Percentiles rank a stretch among this genome's conserved stretches.
phyloP scores from a whole-genome alignment of 2,797 vertebrate species.

The Sebastes cheni region DNA sequence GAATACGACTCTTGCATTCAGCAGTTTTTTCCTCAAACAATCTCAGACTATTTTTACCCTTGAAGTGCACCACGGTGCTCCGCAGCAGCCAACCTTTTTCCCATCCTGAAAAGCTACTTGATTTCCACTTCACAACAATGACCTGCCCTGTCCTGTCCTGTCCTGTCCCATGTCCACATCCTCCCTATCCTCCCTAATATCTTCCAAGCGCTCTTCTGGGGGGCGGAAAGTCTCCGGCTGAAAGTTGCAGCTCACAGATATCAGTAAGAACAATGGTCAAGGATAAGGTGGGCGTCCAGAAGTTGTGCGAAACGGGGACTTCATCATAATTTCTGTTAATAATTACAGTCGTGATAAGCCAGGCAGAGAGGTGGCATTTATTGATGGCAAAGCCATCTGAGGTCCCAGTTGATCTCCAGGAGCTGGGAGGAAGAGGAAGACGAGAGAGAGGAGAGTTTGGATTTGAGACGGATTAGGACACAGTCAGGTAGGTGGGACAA shows the following conservation, averaged over 20 bases:
- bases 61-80: neutral
- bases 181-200: conserved; percentile 48
- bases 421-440: conserved; percentile 16
- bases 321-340: conserved; percentile 89
- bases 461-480: conserved; percentile 2
- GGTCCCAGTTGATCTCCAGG: conserved; percentile 47
- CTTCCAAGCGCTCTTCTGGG: neutral
- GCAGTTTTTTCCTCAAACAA: neutral
- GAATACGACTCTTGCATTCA: neutral
- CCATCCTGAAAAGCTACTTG: conserved; percentile 46
- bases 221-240: conserved; percentile 27
- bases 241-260: conserved; percentile 58
- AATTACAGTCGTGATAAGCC: conserved; percentile 87
- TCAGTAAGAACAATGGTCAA: conserved; percentile 90
- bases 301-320: conserved; percentile 79
- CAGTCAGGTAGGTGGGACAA: conserved; percentile 50
- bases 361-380: conserved; percentile 55
- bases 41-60: conserved; percentile 20
- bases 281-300: conserved; percentile 84
- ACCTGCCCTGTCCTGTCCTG: conserved; percentile 21
- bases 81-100: conserved; percentile 7
- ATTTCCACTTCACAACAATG: conserved; percentile 57
- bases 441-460: conserved; percentile 2
- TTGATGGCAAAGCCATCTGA: conserved; percentile 46
- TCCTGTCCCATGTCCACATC: conserved; percentile 32